These are phyloP conservation scores for Quiscalus mexicanus DNA, from an alignment of 2,113 vertebrate species.

Conservation along the genomic window DNA sequence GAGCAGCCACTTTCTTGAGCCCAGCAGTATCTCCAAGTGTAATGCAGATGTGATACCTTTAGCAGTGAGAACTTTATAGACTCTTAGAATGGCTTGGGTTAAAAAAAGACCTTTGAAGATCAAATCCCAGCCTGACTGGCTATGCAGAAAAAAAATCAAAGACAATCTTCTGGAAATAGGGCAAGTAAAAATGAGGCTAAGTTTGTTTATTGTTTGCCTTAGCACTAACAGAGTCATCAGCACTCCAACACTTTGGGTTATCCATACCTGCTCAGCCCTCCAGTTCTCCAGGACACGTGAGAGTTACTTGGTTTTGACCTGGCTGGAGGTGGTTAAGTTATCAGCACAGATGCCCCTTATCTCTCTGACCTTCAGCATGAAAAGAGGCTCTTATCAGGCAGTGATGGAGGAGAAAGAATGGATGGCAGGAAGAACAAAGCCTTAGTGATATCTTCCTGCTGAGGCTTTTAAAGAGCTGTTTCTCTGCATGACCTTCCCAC, in stretches of 20 bases:
- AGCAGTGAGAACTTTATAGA: neutral
- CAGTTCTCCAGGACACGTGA: neutral
- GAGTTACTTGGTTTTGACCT: neutral
- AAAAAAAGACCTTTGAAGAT: neutral
- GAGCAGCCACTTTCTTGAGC: neutral
- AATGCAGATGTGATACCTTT: neutral
- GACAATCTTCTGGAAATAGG: neutral
- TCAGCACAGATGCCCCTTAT: neutral
- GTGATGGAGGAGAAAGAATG: neutral
- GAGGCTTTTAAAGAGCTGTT: neutral
- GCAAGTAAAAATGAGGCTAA: neutral
- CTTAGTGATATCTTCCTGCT: neutral
- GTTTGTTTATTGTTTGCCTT: neutral
- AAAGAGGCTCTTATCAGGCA: slow-evolving; percentile 9
- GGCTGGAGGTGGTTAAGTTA: slow-evolving; percentile 15
- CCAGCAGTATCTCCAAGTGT: neutral
- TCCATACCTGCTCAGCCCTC: neutral
- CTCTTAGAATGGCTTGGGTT: neutral
- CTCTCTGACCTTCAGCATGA: slow-evolving; percentile 24
- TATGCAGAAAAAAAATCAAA: neutral
- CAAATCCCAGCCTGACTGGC: neutral
- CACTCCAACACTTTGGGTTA: neutral
- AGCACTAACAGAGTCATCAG: neutral
- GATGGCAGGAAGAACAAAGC: slow-evolving; percentile 23
- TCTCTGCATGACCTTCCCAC: slow-evolving; percentile 25